Evolutionary conservation across 2,797 vertebrate genomes (phyloP).

Genomic region (Liasis olivaceus): DNA sequence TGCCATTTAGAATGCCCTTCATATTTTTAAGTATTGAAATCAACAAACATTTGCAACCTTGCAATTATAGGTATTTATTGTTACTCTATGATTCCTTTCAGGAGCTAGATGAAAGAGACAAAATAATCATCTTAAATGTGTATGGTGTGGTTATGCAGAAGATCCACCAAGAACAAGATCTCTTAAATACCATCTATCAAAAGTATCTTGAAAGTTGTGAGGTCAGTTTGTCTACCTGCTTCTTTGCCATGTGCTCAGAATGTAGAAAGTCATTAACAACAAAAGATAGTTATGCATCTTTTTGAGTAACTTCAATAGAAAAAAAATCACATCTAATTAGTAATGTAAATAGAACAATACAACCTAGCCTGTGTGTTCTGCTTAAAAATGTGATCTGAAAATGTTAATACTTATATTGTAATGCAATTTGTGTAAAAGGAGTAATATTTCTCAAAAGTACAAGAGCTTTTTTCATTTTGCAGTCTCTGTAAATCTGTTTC

Average conservation of each 20-base stretch:
- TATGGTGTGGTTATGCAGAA: conserved; percentile 65
- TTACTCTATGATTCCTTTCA: conserved; percentile 56
- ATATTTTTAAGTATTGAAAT: not conserved
- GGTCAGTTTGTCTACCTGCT: conserved; percentile 62
- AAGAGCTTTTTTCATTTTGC: not conserved
- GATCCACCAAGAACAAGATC: conserved; percentile 66
- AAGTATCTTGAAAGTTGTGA: conserved; percentile 72
- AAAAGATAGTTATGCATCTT: not conserved
- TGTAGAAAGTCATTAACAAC: conserved; percentile 3
- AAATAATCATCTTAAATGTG: conserved; percentile 67
- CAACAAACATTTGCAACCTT: not conserved
- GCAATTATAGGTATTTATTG: not conserved
- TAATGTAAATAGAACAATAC: not conserved
- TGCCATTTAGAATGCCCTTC: conserved; percentile 6
- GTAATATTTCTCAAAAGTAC: not conserved
- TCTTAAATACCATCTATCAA: conserved; percentile 64
- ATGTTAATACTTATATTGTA: not conserved
- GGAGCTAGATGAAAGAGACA: conserved; percentile 70
- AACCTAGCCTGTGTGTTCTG: not conserved
- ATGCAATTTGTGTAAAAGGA: not conserved
- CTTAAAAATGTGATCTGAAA: not conserved
- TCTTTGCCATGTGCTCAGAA: not conserved
- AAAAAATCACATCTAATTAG: not conserved
- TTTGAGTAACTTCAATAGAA: not conserved
- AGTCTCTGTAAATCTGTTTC: conserved; percentile 20